Base-by-base conservation (phyloP, 2,113 vertebrate genomes). In the Hymenochirus boettgeri region DNA sequence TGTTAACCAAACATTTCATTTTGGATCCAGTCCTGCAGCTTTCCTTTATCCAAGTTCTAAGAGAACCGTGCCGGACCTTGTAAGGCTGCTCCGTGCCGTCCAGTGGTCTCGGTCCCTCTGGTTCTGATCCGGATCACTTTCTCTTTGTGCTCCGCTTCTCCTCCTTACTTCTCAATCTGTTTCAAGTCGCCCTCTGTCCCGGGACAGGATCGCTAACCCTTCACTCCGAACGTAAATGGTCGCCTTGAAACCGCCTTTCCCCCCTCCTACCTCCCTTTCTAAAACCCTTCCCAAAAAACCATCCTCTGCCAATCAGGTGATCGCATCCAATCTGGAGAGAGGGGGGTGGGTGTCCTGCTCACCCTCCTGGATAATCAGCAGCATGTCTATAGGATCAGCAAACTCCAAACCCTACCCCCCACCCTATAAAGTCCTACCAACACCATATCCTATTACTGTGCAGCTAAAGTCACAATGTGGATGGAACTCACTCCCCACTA, bases 131-230 rank as follows among this genome's bases (percentile, higher is more conserved):
- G 55, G 64, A 66, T 66, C 64, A 58, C 64, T 58, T 66, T 66
- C 55, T 39, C 64, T 66, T 66, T 66, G 64, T 66, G 64, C 55
- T 57, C 46, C 29, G 63, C 63, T 58, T 66, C 55, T 24, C 42
- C 19, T 19, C 26, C 37, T 46, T n/a, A 58, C 54, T 58, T 58
- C 64, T 58, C 10, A 26, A 39, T 26, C 64, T 6, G 64, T 66
- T 66, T 66, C 64, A 66, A 66, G 64, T 46, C 64, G 29, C 64
- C 64, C 64, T 66, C 55, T 58, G 54, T 66, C 64, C 64, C 64
- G 46, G 64, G 64, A 66, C 55, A 37, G 31, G 46, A 58, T 39
- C 54, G 53, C 50, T 47, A n/a, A n/a, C 42, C 8, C 54, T 57
- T 21, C 19, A 64, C 42, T 22, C 54, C 35, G 50, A 47, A 56